phyloP scores from a whole-genome alignment of 2,888 invertebrate genomes.

The Falcaria lacertinaria region DNA sequence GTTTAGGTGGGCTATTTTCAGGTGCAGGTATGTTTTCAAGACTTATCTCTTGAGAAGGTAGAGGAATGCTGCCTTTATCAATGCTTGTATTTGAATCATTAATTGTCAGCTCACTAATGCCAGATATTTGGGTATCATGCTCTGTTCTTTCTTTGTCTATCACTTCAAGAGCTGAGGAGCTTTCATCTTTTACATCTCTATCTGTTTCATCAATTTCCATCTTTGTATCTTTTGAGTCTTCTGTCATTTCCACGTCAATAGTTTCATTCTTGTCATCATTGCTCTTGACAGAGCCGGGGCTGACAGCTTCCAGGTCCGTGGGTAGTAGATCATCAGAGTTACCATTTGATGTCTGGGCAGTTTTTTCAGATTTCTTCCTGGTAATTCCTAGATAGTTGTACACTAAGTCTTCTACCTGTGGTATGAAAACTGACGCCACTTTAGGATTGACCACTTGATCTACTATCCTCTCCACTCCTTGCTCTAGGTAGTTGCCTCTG shows the following conservation, averaged over 20 bases:
- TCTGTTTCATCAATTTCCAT: slow-evolving; percentile 49
- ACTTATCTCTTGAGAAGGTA: slow-evolving; percentile 58
- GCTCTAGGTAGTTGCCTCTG: slow-evolving; percentile 93
- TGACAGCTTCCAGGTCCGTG: slow-evolving; percentile 89
- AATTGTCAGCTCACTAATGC: slow-evolving; percentile 60
- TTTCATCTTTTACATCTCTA: slow-evolving; percentile 22
- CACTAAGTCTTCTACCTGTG: slow-evolving; percentile 94
- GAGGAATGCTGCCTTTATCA: slow-evolving; percentile 49
- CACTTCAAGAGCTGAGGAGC: slow-evolving; percentile 14
- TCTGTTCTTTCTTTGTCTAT: slow-evolving; percentile 64
- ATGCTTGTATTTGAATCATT: slow-evolving; percentile 45
- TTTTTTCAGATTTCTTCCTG: slow-evolving; percentile 74
- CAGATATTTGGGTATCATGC: slow-evolving; percentile 73
- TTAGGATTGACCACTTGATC: slow-evolving; percentile 98
- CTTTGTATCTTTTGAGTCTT: slow-evolving; percentile 25
- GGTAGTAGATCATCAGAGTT: slow-evolving; percentile 81
- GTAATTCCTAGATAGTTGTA: slow-evolving; percentile 92
- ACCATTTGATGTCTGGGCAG: slow-evolving; percentile 50
- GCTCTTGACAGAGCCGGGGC: slow-evolving; percentile 87
- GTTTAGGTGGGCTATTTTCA: slow-evolving; percentile 53
- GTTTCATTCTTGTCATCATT: slow-evolving; percentile 62
- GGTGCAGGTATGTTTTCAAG: slow-evolving; percentile 49
- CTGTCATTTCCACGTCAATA: slow-evolving; percentile 41
- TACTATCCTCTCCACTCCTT: slow-evolving; percentile 95
- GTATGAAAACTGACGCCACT: slow-evolving; percentile 91